Base-by-base conservation (phyloP, 2,113 vertebrate species). In the Mugil cephalus region DNA sequence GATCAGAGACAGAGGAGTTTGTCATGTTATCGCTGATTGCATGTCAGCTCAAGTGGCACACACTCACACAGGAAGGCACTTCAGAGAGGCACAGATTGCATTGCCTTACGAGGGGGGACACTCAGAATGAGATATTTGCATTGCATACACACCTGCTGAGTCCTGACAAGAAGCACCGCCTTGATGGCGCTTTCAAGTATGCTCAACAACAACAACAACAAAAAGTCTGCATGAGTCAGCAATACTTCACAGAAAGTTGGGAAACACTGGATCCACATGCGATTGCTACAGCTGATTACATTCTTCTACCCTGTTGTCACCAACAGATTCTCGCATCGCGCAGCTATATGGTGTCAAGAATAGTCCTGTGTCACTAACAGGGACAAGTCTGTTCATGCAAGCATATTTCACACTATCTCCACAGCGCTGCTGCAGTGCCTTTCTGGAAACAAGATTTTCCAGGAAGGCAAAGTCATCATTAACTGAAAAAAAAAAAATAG, bases 11-110 rank as follows among this genome's bases (percentile, higher is more conserved):
- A 13, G 13, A 82, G 34, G 40, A 56, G 36, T 70, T 81, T 51
- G 60, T 48, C 17, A 65, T 36, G 54, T 40, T 60, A 74, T 63
- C 61, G 24, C 70, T 71, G 51, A 88, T 82, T 79, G 62, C 55
- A 72, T 74, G 75, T 73, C 43, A 51, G 53, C 38, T 63, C 18
- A 65, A 69, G 42, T 39, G 51, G 11, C 47, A 61, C 51, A 39
- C 61, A 61, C 43, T 48, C 34, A 21, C 3, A 40, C 8, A 47
- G 8, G 19, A 24, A 35, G 19, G 30, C 36, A 72, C 74, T 82
- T 72, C 36, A 45, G 72, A 81, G 17, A 46, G 36, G 19, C 55
- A 52, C 42, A 46, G n/a, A 59, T 43, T 55, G 21, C 18, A 17
- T 35, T 61, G 69, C 45, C 55, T 67, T 69, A 73, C 38, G 45